Evolutionary conservation across 2,888 invertebrate genomes (phyloP).

Genomic region (Nomada fucata): DNA sequence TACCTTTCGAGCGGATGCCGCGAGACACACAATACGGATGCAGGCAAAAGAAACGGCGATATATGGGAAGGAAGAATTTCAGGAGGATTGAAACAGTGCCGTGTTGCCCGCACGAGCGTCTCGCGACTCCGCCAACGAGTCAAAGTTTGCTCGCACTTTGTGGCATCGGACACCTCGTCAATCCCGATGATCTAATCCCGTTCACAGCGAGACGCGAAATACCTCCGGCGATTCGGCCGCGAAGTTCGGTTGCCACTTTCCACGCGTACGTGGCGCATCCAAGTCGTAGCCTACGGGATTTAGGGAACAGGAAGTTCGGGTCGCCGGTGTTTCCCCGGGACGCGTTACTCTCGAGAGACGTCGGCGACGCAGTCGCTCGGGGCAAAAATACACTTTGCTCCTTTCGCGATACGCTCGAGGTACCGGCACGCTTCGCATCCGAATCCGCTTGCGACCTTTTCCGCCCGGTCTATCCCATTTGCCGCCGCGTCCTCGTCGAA

Average conservation of each 20-base stretch:
- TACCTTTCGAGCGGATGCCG: constrained; percentile 13
- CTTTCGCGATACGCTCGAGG: constrained; percentile 18
- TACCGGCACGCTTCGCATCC: not conserved
- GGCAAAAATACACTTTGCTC: constrained; percentile 17
- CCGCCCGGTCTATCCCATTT: not conserved
- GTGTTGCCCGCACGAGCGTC: too few relatives aligned
- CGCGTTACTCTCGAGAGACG: not conserved
- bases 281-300: not conserved
- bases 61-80: not conserved
- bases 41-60: not conserved
- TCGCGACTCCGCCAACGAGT: not conserved
- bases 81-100: not conserved
- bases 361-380: not conserved
- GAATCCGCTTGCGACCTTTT: not conserved
- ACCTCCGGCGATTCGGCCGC: not conserved
- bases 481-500: not conserved
- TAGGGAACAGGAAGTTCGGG: not conserved
- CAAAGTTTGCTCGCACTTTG: not conserved
- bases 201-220: not conserved
- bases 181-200: not conserved
- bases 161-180: too few relatives aligned
- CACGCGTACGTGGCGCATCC: not conserved
- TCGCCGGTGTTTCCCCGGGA: not conserved
- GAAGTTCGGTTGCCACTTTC: not conserved
- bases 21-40: constrained; percentile 8